phyloP scores from a whole-genome alignment of 2,113 vertebrate species.

The Neodon shergylaensis region DNA sequence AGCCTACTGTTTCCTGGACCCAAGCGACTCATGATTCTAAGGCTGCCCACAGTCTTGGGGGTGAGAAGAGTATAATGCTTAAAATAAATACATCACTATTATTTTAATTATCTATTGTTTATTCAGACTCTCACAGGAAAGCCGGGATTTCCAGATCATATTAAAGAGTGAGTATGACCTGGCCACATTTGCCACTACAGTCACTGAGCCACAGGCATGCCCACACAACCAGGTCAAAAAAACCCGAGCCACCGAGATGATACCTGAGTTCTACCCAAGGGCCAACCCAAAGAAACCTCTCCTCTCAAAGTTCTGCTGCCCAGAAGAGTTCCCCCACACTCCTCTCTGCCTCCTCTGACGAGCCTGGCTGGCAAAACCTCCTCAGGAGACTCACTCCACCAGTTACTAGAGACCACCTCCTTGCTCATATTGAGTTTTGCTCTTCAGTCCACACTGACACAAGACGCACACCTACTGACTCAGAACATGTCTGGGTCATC shows the following conservation, averaged over 20 bases:
- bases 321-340: neutral
- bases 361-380: neutral
- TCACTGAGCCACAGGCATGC: neutral
- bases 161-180: neutral
- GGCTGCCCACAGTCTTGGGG: neutral
- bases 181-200: neutral
- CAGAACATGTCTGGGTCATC: neutral
- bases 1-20: neutral
- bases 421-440: neutral
- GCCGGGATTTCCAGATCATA: neutral
- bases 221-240: accelerated
- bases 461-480: neutral
- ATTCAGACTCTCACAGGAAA: neutral
- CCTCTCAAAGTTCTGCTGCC: neutral
- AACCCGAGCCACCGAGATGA: neutral
- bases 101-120: neutral
- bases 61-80: neutral
- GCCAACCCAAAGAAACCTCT: neutral
- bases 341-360: neutral
- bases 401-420: neutral
- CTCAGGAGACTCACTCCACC: neutral
- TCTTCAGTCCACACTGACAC: neutral
- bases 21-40: neutral
- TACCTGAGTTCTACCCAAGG: neutral
- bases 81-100: neutral